Evolutionary conservation across 2,797 vertebrate species (phyloP).

Genomic region (Brachyrhaphis roseni): DNA sequence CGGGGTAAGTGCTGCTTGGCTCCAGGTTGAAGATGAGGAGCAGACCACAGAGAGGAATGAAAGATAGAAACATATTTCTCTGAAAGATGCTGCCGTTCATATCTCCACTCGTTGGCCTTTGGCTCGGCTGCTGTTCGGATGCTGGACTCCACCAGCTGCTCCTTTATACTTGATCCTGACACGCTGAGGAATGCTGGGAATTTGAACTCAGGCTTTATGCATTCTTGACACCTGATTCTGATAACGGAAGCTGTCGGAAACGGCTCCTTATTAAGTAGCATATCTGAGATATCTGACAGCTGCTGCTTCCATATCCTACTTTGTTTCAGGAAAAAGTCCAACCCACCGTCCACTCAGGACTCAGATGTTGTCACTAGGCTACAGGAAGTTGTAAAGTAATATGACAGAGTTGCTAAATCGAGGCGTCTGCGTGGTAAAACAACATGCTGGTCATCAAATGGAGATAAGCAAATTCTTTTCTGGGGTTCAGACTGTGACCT

Average conservation of each 20-base stretch:
- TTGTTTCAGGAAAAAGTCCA: constrained; percentile 55
- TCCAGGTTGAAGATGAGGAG: constrained; percentile 72
- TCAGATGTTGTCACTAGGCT: constrained; percentile 44
- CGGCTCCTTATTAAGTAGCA: constrained; percentile 80
- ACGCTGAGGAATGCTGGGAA: constrained; percentile 76
- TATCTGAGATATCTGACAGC: constrained; percentile 65
- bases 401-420: constrained; percentile 48
- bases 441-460: neutral
- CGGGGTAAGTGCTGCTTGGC: constrained; percentile 54
- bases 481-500: neutral
- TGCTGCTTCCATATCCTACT: constrained; percentile 48
- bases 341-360: constrained; percentile 8
- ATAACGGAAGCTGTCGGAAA: constrained; percentile 80
- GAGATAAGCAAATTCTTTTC: neutral
- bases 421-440: constrained; percentile 37
- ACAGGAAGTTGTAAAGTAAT: constrained; percentile 49
- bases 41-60: constrained; percentile 55
- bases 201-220: constrained; percentile 50
- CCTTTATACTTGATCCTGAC: constrained; percentile 78
- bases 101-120: constrained; percentile 11
- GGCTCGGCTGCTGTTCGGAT: constrained; percentile 48
- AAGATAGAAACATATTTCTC: constrained; percentile 65
- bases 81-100: constrained; percentile 17
- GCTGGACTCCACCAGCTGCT: constrained; percentile 27
- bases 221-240: constrained; percentile 83